Percentiles rank a stretch among this genome's conserved stretches.
Evolutionary conservation across 2,113 vertebrate genomes (phyloP).

Genomic region (Chlorocebus sabaeus): DNA sequence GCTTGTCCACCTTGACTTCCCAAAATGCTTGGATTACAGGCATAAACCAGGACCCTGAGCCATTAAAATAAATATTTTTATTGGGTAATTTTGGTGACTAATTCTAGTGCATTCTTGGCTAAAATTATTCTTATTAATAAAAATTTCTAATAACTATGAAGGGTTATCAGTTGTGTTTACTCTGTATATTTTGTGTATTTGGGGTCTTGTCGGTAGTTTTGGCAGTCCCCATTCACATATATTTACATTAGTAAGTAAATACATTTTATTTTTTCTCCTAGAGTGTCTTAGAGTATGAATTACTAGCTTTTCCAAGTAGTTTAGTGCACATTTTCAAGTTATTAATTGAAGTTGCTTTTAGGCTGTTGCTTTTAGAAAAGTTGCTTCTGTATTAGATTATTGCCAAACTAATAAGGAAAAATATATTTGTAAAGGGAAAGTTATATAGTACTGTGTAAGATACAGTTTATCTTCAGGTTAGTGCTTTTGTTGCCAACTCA

Average conservation of each 20-base stretch:
- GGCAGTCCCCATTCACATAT: neutral
- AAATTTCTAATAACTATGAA: neutral
- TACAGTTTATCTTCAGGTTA: neutral
- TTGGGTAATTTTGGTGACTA: neutral
- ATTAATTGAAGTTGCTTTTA: neutral
- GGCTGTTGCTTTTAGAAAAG: no score
- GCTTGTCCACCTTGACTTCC: no score
- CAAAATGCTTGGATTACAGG: no score
- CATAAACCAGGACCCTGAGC: no score
- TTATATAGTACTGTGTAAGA: neutral
- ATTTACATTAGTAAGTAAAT: neutral
- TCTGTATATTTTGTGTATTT: neutral
- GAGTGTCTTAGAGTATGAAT: neutral
- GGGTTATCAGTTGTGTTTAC: neutral
- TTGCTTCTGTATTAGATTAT: neutral
- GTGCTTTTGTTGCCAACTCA: neutral
- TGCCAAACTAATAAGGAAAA: constrained; percentile 16
- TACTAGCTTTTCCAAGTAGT: neutral
- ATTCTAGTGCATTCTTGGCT: neutral
- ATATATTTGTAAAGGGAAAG: neutral
- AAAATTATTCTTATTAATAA: constrained; percentile 23
- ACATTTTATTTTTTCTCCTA: neutral
- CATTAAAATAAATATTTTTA: neutral
- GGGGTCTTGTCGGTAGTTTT: neutral
- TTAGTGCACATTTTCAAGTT: neutral